Evolutionary conservation across 2,797 vertebrate genomes (phyloP).

Genomic region (Buceros bicornis): DNA sequence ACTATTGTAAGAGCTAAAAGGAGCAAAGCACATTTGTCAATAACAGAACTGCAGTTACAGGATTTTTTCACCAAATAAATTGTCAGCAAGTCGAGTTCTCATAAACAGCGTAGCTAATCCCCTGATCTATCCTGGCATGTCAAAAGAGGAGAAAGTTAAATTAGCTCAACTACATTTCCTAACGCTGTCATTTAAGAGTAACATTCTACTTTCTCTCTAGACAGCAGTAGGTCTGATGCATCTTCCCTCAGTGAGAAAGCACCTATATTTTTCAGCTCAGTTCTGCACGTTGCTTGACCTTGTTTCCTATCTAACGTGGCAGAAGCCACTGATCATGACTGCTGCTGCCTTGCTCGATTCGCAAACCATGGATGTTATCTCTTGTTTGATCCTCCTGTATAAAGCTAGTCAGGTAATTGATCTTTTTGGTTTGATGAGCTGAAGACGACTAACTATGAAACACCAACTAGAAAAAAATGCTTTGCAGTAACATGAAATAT

Average conservation of each 20-base stretch:
- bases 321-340: not conserved
- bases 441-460: not conserved
- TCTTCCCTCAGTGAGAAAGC: not conserved
- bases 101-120: not conserved
- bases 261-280: not conserved
- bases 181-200: not conserved
- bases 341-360: not conserved
- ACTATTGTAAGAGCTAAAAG: not conserved
- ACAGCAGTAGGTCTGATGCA: not conserved
- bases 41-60: not conserved
- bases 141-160: not conserved
- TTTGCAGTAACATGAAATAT: not conserved
- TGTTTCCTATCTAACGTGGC: not conserved
- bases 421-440: conserved; percentile 12
- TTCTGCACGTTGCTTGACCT: conserved; percentile 38
- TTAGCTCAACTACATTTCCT: not conserved
- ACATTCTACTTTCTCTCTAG: not conserved
- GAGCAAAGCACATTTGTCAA: not conserved
- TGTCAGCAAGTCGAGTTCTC: not conserved
- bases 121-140: not conserved
- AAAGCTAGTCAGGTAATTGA: conserved; percentile 40
- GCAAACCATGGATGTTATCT: not conserved
- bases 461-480: not conserved
- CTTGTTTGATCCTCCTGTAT: conserved; percentile 16
- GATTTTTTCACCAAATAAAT: not conserved